Conservation (phyloP, 1,140 invertebrate genomes). For the Zaprionus gabonicus region DNA sequence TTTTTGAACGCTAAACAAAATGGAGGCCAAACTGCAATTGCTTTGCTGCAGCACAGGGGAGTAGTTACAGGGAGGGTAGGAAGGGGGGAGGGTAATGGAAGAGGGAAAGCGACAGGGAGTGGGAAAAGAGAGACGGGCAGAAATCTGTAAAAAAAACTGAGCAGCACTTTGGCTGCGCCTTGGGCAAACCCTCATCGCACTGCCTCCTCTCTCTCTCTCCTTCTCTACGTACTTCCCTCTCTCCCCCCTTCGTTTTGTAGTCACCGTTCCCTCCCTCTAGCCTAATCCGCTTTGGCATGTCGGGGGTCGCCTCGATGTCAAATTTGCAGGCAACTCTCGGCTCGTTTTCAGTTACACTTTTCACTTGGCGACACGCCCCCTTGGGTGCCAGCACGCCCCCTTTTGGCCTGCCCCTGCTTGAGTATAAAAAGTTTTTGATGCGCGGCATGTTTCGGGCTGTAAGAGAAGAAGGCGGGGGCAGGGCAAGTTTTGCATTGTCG, state of each 20-base stretch:
- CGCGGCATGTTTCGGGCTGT: constrained; percentile 65
- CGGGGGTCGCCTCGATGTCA: constrained; percentile 66
- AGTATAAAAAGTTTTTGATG: constrained; percentile 74
- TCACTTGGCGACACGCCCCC: background rate
- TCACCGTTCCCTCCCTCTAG: constrained; percentile 8
- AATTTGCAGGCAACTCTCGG: constrained; percentile 68
- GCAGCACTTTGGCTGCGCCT: constrained; percentile 47
- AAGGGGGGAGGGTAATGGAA: background rate
- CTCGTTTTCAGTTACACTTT: constrained; percentile 49
- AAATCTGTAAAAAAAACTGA: constrained; percentile 42
- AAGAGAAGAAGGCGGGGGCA: background rate
- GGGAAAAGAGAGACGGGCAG: background rate
- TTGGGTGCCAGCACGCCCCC: background rate
- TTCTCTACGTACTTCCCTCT: background rate
- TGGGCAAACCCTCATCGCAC: constrained; percentile 6
- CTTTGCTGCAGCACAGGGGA: constrained; percentile 16
- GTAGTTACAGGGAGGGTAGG: background rate
- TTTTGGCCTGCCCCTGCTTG: constrained; percentile 4
- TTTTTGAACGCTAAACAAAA: constrained; percentile 43
- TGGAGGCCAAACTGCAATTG: constrained; percentile 51
- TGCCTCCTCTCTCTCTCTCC: background rate
- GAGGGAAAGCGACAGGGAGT: no score
- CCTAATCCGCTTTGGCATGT: constrained; percentile 80
- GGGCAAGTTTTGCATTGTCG: constrained; percentile 72
- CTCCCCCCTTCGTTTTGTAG: background rate